A percentile compares a stretch with the other conserved stretches of the same genome.
Conservation (phyloP, 1,140 invertebrate genomes). For the Brevipalpus yothersi region DNA sequence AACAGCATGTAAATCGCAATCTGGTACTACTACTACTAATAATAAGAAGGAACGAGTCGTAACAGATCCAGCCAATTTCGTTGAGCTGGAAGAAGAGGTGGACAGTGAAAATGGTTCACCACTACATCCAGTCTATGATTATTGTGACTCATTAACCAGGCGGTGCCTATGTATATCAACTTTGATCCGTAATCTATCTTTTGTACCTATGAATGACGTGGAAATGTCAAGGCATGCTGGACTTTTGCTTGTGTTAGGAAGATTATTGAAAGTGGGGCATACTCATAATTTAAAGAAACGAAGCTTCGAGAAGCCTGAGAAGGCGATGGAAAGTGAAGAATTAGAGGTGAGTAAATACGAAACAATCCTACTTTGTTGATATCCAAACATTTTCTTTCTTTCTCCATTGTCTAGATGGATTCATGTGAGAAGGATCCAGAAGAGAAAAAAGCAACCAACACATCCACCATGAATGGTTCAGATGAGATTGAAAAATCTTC, state of each 20-base stretch:
- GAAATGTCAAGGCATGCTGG: conserved; percentile 69
- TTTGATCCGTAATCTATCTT: conserved; percentile 79
- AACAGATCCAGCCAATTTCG: conserved; percentile 18
- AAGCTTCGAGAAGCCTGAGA: background rate
- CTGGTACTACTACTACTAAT: no score
- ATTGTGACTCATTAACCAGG: conserved; percentile 56
- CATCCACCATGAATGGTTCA: background rate
- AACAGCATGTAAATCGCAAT: no score
- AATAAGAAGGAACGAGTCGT: conserved; percentile 34
- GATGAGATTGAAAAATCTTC: background rate
- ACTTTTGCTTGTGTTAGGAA: conserved; percentile 68
- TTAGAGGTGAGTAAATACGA: background rate
- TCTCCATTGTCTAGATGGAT: no score
- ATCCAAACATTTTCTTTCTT: no score
- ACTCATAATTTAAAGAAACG: conserved; percentile 30
- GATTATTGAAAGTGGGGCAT: conserved; percentile 63
- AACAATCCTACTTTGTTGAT: background rate
- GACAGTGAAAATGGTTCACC: conserved; percentile 71
- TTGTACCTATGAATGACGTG: conserved; percentile 84
- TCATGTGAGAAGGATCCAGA: no score
- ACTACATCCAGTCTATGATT: conserved; percentile 53
- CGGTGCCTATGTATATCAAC: conserved; percentile 70
- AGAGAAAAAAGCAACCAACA: background rate
- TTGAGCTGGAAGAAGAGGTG: conserved; percentile 62
- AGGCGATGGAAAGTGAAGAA: background rate